Percentiles rank a stretch among this genome's conserved stretches.
phyloP scores from a whole-genome alignment of 2,888 invertebrate species.

The Cryptocheilus praepositus region DNA sequence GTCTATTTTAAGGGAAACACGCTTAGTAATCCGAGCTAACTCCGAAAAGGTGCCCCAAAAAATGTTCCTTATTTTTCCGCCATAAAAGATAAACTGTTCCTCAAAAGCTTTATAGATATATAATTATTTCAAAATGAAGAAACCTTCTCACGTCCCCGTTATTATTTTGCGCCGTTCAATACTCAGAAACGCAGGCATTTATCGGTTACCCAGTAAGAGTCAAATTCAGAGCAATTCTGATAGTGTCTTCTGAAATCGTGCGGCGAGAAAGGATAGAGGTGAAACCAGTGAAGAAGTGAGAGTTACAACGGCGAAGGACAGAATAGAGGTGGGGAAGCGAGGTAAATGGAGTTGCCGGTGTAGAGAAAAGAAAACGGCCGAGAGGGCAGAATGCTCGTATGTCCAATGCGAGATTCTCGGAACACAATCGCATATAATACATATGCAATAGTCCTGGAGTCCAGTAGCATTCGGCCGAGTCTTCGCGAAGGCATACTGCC shows the following conservation, averaged over 20 bases:
- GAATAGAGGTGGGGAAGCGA: constrained; percentile 14
- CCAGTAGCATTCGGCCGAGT: constrained; percentile 47
- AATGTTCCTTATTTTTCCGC: too few relatives aligned
- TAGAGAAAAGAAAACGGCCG: constrained; percentile 32
- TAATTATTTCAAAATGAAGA: too few relatives aligned
- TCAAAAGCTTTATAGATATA: too few relatives aligned
- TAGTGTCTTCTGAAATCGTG: constrained; percentile 54
- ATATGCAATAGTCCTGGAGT: constrained; percentile 69
- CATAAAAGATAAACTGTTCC: too few relatives aligned
- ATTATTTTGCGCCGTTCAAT: too few relatives aligned
- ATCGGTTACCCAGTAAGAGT: constrained; percentile 52
- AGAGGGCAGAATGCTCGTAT: constrained; percentile 60
- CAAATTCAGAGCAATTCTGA: constrained; percentile 69
- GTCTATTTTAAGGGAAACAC: too few relatives aligned
- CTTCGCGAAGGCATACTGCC: constrained; percentile 63
- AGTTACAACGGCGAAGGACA: constrained; percentile 22
- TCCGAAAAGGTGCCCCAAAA: too few relatives aligned
- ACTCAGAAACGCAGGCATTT: not conserved
- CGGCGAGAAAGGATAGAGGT: not conserved
- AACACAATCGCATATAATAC: constrained; percentile 74
- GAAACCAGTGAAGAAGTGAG: constrained; percentile 13
- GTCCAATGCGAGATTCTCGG: constrained; percentile 69
- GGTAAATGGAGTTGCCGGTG: constrained; percentile 4
- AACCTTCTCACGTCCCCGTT: too few relatives aligned
- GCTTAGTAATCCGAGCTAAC: too few relatives aligned